These are phyloP conservation scores for Sus scrofa DNA, from an alignment of 2,113 vertebrate genomes.

Conservation along the genomic window DNA sequence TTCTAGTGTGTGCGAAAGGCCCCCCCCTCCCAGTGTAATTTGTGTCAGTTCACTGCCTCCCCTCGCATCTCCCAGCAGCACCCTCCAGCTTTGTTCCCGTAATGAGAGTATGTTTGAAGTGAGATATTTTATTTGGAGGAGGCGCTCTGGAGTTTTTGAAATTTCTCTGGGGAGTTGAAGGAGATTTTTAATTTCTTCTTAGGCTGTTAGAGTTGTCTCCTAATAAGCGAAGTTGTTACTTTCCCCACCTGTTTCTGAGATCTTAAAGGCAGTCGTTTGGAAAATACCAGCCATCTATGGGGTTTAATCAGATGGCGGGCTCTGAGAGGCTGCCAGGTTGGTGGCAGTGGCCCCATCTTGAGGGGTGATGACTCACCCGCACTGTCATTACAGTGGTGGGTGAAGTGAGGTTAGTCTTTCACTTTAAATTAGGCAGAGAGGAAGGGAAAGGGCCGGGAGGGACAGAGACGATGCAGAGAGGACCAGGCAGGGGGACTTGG, in stretches of 20 bases:
- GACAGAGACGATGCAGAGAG: background rate
- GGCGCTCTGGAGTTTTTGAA: background rate
- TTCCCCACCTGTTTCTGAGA: background rate
- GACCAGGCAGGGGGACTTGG: too few species aligned
- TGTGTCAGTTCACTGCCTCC: background rate
- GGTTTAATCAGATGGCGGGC: background rate
- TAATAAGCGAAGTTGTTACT: conserved; percentile 12
- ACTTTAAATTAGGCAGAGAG: background rate
- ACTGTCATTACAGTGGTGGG: background rate
- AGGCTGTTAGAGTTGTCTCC: conserved; percentile 49
- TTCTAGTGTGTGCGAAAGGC: background rate
- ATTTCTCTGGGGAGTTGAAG: conserved; percentile 63
- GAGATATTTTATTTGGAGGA: conserved; percentile 31
- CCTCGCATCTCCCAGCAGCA: background rate
- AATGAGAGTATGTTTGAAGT: background rate
- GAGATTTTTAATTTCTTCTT: conserved; percentile 51
- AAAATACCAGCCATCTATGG: background rate
- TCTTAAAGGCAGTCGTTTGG: background rate
- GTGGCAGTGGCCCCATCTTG: background rate
- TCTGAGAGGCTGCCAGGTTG: background rate
- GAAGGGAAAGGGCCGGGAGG: background rate
- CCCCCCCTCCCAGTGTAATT: background rate
- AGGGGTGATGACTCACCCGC: background rate
- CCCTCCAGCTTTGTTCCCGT: background rate
- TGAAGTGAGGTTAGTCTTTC: background rate